These are phyloP conservation scores for Hystrix cristata DNA, from an alignment of 2,113 vertebrate genomes.

Conservation along the genomic window DNA sequence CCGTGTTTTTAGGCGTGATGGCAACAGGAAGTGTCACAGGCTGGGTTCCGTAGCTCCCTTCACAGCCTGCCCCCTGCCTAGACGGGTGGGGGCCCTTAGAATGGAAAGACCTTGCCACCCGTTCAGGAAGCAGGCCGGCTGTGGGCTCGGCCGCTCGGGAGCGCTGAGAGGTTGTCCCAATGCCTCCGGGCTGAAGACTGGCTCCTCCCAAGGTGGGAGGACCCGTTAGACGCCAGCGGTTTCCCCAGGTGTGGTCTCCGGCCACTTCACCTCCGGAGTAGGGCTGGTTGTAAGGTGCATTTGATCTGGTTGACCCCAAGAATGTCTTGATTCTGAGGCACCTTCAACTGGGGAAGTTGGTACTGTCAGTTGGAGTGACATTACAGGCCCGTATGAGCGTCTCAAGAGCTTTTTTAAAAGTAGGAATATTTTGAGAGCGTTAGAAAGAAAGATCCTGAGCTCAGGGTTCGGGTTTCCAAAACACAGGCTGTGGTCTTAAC, in stretches of 20 bases:
- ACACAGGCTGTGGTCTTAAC: neutral
- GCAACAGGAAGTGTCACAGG: neutral
- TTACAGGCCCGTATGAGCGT: neutral
- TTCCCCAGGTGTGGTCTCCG: neutral
- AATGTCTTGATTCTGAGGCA: neutral
- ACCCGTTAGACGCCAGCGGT: neutral
- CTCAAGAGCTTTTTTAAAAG: neutral
- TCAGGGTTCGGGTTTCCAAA: neutral
- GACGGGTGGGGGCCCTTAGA: neutral
- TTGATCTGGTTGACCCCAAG: neutral
- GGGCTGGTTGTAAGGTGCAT: neutral
- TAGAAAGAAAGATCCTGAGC: neutral
- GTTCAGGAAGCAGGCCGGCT: neutral
- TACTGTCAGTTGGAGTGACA: neutral
- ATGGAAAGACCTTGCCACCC: neutral
- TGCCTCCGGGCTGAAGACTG: constrained; percentile 16
- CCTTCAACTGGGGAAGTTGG: neutral
- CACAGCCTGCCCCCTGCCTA: neutral
- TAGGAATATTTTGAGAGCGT: neutral
- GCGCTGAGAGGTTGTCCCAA: accelerated
- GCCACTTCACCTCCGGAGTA: neutral
- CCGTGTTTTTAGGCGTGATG: neutral
- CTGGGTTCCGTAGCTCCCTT: neutral
- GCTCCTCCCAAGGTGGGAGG: constrained; percentile 56
- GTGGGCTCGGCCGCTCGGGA: neutral